A percentile compares a stretch with the other conserved stretches of the same genome.
Evolutionary conservation across 2,888 invertebrate species (phyloP).

Genomic region (Tipula lateralis): DNA sequence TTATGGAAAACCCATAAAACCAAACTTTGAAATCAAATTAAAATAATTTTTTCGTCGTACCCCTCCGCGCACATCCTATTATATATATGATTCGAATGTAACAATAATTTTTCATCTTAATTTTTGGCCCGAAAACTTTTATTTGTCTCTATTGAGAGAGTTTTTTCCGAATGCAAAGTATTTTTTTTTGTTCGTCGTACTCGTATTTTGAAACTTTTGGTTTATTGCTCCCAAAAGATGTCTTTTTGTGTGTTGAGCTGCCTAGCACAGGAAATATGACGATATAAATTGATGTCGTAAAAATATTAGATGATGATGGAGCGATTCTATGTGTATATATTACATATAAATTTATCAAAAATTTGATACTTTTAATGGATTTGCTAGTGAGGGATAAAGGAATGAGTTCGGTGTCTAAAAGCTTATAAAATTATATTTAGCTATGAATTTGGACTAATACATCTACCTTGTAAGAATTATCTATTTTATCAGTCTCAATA

Average conservation of each 20-base stretch:
- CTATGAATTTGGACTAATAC: too few relatives aligned
- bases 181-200: too few relatives aligned
- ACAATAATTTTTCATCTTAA: slow-evolving; percentile 1
- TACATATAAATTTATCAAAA: not conserved
- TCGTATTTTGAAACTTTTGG: slow-evolving; percentile 14
- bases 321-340: not conserved
- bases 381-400: not conserved
- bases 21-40: slow-evolving; percentile 9
- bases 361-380: not conserved
- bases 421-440: too few relatives aligned
- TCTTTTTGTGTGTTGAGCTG: not conserved
- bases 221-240: slow-evolving; percentile 11
- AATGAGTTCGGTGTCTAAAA: not conserved
- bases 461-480: too few relatives aligned
- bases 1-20: not conserved
- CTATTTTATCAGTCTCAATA: too few relatives aligned
- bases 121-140: not conserved
- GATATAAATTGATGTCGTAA: slow-evolving; percentile 19
- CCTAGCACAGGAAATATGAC: not conserved
- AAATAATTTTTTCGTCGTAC: not conserved
- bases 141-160: not conserved
- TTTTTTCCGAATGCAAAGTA: not conserved
- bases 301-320: not conserved
- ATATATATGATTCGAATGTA: not conserved
- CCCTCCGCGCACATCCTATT: not conserved